Conservation (phyloP, 2,888 invertebrate species). For the Dromius quadrimaculatus region DNA sequence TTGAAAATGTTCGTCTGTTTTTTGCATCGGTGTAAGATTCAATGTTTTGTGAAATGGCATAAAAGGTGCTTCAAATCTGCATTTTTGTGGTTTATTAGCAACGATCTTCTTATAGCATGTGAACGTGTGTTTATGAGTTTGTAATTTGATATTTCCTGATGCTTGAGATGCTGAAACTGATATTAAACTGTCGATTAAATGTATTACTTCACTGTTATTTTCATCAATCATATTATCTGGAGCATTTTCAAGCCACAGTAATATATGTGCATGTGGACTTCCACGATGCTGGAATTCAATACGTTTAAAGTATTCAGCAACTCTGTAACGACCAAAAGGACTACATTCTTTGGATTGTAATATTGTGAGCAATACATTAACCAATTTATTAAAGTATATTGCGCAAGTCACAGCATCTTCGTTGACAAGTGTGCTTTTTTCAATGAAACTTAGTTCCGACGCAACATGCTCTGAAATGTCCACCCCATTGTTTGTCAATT, state of each 20-base stretch:
- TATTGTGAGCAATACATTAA: constrained; percentile 58
- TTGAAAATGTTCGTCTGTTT: constrained; percentile 44
- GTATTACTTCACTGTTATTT: constrained; percentile 55
- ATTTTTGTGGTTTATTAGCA: constrained; percentile 55
- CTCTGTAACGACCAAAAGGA: constrained; percentile 59
- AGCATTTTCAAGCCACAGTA: constrained; percentile 61
- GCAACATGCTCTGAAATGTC: constrained; percentile 43
- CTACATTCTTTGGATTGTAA: constrained; percentile 57
- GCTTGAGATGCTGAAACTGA: constrained; percentile 54
- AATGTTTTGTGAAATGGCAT: constrained; percentile 57
- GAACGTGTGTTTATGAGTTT: constrained; percentile 59
- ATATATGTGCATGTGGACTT: constrained; percentile 59
- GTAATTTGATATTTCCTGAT: constrained; percentile 48
- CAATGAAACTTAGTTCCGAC: constrained; percentile 52
- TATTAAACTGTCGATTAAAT: constrained; percentile 57
- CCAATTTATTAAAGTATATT: constrained; percentile 62
- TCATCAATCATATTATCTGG: constrained; percentile 54
- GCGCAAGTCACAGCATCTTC: constrained; percentile 60
- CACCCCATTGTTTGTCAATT: constrained; percentile 55
- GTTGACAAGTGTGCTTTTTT: constrained; percentile 58
- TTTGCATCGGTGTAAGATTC: constrained; percentile 56
- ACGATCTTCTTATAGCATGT: constrained; percentile 58
- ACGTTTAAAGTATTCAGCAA: constrained; percentile 59
- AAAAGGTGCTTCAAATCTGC: constrained; percentile 61
- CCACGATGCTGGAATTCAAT: constrained; percentile 62